These are phyloP conservation scores for Chouioia cunea DNA, from an alignment of 2,888 invertebrate species.

Conservation along the genomic window DNA sequence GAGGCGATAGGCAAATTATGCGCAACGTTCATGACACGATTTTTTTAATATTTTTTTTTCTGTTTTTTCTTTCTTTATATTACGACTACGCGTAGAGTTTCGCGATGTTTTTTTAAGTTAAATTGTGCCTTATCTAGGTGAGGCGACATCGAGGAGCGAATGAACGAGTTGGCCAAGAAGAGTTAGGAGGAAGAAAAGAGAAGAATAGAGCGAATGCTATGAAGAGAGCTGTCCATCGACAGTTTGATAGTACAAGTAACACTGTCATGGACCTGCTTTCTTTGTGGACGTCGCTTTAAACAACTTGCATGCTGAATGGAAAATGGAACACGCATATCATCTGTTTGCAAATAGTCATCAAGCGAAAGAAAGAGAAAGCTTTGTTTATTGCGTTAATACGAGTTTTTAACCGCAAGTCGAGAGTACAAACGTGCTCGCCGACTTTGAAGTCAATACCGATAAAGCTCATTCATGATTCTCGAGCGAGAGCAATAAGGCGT, in stretches of 20 bases:
- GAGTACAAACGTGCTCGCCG: too few relatives aligned
- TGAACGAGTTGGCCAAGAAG: background rate
- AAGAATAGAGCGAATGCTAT: slow-evolving; percentile 69
- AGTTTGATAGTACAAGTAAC: slow-evolving; percentile 90
- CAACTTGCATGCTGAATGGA: slow-evolving; percentile 63
- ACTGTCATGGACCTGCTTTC: slow-evolving; percentile 99
- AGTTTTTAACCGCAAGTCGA: too few relatives aligned
- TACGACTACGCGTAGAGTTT: too few relatives aligned
- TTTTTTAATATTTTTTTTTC: too few relatives aligned
- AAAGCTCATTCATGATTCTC: too few relatives aligned
- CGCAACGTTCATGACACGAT: too few relatives aligned
- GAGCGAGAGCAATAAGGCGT: background rate
- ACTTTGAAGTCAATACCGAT: background rate
- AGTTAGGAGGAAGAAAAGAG: background rate
- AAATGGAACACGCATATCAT: background rate
- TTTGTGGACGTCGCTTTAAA: slow-evolving; percentile 90
- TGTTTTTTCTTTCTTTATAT: too few relatives aligned
- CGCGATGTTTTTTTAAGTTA: too few relatives aligned
- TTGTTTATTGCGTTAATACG: too few relatives aligned
- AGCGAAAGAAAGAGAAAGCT: background rate
- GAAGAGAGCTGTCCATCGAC: slow-evolving; percentile 99
- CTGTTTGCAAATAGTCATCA: background rate
- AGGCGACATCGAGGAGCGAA: background rate
- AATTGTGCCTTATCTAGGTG: too few relatives aligned
- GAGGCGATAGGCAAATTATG: too few relatives aligned